These are phyloP conservation scores for Ptychobarbus kaznakovi DNA, from an alignment of 2,797 vertebrate genomes.

Conservation along the genomic window DNA sequence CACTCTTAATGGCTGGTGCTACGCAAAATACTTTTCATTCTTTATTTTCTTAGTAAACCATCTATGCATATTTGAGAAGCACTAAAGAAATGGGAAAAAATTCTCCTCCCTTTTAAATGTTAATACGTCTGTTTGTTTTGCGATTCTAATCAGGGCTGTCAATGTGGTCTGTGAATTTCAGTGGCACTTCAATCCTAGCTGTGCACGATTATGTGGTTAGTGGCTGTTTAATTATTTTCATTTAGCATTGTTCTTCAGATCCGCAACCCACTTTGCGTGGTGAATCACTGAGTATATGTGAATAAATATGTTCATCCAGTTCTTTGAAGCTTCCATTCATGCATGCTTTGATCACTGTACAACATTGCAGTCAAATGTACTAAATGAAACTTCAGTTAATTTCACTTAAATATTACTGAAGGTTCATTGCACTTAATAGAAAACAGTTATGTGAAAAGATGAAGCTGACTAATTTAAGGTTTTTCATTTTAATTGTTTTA, in stretches of 20 bases:
- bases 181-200: conserved; percentile 1
- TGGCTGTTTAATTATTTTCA: background rate
- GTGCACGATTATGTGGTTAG: background rate
- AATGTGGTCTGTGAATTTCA: background rate
- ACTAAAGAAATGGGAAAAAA: background rate
- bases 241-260: background rate
- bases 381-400: background rate
- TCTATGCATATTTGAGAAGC: conserved; percentile 15
- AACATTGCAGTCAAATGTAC: background rate
- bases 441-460: background rate
- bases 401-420: background rate
- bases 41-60: background rate
- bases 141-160: background rate
- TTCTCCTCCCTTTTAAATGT: background rate
- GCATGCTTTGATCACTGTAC: background rate
- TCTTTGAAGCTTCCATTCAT: background rate
- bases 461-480: background rate
- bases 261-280: background rate
- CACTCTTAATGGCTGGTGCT: background rate
- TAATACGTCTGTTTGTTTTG: conserved; percentile 7
- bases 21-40: conserved; percentile 5
- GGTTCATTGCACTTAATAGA: background rate
- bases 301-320: background rate
- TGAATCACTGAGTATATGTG: background rate
- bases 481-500: background rate